A percentile compares a stretch with the other conserved stretches of the same genome.
Evolutionary conservation across 2,113 vertebrate genomes (phyloP).

Genomic region (Upupa epops): DNA sequence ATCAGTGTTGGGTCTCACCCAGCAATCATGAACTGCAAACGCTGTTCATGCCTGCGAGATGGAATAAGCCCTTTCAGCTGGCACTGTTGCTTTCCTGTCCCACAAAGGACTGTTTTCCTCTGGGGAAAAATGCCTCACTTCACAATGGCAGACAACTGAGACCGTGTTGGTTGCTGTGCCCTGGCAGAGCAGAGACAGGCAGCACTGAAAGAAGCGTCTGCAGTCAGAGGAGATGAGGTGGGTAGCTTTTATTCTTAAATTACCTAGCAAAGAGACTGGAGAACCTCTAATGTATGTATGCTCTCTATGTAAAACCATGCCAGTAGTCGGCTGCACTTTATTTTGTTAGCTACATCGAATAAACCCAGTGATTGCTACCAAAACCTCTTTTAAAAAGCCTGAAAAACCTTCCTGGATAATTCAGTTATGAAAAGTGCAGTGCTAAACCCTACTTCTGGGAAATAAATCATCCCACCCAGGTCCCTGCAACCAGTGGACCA

Average conservation of each 20-base stretch:
- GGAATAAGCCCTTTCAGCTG: background rate
- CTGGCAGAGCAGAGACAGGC: background rate
- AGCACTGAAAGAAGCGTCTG: background rate
- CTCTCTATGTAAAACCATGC: accelerated
- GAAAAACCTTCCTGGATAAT: background rate
- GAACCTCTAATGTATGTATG: background rate
- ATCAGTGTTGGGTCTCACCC: background rate
- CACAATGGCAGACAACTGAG: background rate
- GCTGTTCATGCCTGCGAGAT: background rate
- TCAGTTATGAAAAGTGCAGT: background rate
- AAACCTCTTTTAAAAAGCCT: background rate
- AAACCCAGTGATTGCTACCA: background rate
- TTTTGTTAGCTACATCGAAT: background rate
- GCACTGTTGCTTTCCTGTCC: background rate
- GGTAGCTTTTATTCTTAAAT: background rate
- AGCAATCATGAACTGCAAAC: background rate
- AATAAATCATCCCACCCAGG: background rate
- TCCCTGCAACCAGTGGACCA: background rate
- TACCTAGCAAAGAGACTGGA: background rate
- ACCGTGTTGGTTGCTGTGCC: background rate
- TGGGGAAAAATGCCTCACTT: background rate
- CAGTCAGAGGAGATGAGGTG: background rate
- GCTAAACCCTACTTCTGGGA: background rate
- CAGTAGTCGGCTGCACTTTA: background rate
- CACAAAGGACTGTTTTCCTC: constrained; percentile 44